Evolutionary conservation across 2,888 invertebrate species (phyloP).

Genomic region (Crocallis elinguaria): DNA sequence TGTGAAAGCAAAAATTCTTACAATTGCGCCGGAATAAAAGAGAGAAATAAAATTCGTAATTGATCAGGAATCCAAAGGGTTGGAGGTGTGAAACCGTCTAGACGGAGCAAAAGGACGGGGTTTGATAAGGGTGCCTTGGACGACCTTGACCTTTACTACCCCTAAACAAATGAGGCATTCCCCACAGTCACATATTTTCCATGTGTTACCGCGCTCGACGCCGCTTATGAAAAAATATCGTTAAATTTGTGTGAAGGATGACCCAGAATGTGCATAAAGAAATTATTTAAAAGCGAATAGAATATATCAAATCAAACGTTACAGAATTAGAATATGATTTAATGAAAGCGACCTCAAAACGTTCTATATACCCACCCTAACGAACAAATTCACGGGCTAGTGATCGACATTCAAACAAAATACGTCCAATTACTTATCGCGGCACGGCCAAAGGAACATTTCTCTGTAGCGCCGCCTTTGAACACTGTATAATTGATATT

Average conservation of each 20-base stretch:
- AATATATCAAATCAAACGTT: constrained; percentile 40
- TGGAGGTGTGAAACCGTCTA: constrained; percentile 81
- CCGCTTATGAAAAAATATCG: constrained; percentile 20
- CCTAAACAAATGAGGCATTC: constrained; percentile 78
- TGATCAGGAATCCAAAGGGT: constrained; percentile 74
- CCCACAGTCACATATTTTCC: constrained; percentile 54
- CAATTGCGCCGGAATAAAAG: not conserved
- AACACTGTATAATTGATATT: constrained; percentile 63
- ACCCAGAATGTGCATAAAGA: constrained; percentile 12
- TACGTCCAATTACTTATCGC: constrained; percentile 68
- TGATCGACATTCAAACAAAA: constrained; percentile 65
- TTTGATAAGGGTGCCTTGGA: constrained; percentile 79
- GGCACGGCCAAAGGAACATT: constrained; percentile 55
- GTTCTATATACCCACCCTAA: constrained; percentile 57
- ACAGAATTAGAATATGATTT: constrained; percentile 37
- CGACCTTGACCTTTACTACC: constrained; percentile 80
- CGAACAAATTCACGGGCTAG: constrained; percentile 61
- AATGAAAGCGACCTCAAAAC: constrained; percentile 51
- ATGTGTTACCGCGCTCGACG: constrained; percentile 32
- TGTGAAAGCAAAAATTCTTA: constrained; percentile 38
- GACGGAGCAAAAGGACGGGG: constrained; percentile 79
- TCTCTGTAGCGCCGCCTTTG: constrained; percentile 56
- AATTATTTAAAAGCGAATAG: constrained; percentile 31
- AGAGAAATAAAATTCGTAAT: constrained; percentile 61
- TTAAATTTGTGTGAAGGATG: constrained; percentile 12